phyloP scores from a whole-genome alignment of 2,888 invertebrate species.

The Periphyllus acericola region DNA sequence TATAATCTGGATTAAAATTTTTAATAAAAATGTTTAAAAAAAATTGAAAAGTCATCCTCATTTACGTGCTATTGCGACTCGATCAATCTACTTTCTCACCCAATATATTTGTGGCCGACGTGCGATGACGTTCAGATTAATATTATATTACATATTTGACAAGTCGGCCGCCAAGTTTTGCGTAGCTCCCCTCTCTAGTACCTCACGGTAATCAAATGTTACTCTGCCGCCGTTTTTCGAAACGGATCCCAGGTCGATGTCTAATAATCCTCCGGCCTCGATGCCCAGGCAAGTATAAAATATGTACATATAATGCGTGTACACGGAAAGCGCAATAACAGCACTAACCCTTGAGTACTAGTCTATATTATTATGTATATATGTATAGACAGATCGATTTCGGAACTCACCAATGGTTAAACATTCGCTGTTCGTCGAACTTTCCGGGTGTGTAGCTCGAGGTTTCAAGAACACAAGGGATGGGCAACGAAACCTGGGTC shows the following conservation, averaged over 20 bases:
- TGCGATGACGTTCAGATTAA: too few species aligned
- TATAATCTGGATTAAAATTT: too few species aligned
- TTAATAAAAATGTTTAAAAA: too few species aligned
- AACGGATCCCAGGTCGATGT: background rate
- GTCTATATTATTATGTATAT: too few species aligned
- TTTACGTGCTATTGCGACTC: too few species aligned
- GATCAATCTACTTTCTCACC: too few species aligned
- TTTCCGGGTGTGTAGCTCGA: background rate
- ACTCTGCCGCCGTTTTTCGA: background rate
- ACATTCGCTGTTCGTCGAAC: background rate
- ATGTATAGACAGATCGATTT: background rate
- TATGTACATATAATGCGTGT: background rate
- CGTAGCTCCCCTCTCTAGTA: too few species aligned
- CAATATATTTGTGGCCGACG: too few species aligned
- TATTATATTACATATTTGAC: too few species aligned
- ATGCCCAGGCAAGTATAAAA: background rate
- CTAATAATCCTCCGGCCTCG: background rate
- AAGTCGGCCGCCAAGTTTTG: too few species aligned
- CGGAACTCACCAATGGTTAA: background rate
- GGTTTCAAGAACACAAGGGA: background rate
- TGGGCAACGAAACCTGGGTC: background rate
- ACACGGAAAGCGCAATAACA: background rate
- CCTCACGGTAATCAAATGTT: background rate
- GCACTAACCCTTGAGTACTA: background rate
- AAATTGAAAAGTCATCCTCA: too few species aligned